phyloP scores from a whole-genome alignment of 2,888 invertebrate species.

The Synergus umbraculus region DNA sequence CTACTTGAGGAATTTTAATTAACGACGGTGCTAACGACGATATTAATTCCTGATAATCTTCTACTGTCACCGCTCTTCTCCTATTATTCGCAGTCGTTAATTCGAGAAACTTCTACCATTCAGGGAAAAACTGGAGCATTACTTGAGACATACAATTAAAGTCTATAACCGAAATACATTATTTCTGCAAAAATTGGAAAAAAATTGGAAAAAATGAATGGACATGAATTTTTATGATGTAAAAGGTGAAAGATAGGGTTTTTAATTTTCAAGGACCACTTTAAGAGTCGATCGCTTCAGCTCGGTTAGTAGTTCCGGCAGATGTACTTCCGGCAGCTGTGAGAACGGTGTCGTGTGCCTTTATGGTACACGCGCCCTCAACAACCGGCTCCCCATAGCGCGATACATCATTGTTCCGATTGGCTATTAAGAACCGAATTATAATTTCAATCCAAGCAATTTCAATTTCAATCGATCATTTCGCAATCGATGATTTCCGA shows the following conservation, averaged over 20 bases:
- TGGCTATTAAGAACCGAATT: constrained; percentile 57
- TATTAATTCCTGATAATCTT: neutral
- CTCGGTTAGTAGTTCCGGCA: constrained; percentile 68
- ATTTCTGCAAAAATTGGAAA: neutral
- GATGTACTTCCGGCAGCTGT: constrained; percentile 76
- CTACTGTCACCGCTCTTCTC: neutral
- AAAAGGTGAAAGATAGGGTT: neutral
- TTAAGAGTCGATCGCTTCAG: constrained; percentile 57
- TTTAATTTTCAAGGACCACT: constrained; percentile 29
- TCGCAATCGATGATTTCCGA: neutral
- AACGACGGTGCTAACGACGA: neutral
- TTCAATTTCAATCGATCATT: constrained; percentile 6
- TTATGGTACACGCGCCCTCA: constrained; percentile 70
- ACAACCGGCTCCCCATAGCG: constrained; percentile 53
- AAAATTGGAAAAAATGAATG: neutral
- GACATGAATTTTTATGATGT: neutral
- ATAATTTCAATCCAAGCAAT: constrained; percentile 15
- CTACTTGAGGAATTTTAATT: neutral
- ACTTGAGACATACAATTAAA: no score
- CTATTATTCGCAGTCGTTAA: neutral
- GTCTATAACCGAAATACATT: neutral
- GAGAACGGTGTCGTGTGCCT: constrained; percentile 68
- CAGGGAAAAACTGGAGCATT: neutral
- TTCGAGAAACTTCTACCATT: neutral
- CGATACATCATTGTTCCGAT: constrained; percentile 60